Percentiles rank a stretch among this genome's conserved stretches.
Evolutionary conservation across 2,797 vertebrate species (phyloP).

Genomic region (Phylloscopus collybita): DNA sequence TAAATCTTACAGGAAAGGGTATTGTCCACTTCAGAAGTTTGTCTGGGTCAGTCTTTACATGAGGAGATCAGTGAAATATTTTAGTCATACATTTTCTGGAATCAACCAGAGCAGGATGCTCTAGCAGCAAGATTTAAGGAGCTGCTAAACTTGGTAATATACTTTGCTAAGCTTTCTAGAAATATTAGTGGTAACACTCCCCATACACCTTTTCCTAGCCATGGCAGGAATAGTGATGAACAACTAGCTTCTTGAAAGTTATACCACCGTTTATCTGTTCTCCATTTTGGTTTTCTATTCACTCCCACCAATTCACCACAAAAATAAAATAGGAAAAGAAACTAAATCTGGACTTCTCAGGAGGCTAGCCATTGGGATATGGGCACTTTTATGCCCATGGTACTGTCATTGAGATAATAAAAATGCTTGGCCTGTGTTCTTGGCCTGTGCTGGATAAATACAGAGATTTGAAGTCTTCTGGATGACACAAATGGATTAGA

Average conservation of each 20-base stretch:
- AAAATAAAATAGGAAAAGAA: not conserved
- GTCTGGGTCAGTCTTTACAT: not conserved
- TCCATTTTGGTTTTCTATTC: not conserved
- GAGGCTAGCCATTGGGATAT: not conserved
- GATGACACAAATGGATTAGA: not conserved
- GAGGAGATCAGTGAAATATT: not conserved
- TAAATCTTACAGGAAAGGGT: not conserved
- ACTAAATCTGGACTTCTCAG: not conserved
- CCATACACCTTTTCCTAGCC: not conserved
- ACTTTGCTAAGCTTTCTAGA: not conserved
- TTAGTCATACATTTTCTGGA: not conserved
- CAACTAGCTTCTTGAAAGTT: not conserved
- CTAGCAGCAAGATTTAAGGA: not conserved
- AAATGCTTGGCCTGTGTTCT: not conserved
- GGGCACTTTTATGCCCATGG: not conserved
- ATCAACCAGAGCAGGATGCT: not conserved
- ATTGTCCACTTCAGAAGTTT: not conserved
- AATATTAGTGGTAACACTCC: not conserved
- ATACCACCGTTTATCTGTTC: not conserved
- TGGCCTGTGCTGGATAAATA: not conserved
- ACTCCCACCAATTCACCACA: not conserved
- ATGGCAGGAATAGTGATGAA: not conserved
- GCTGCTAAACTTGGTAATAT: not conserved
- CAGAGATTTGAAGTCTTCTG: not conserved
- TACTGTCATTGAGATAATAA: not conserved